Evolutionary conservation across 2,797 vertebrate species (phyloP).

Genomic region (Phoeniculus purpureus): DNA sequence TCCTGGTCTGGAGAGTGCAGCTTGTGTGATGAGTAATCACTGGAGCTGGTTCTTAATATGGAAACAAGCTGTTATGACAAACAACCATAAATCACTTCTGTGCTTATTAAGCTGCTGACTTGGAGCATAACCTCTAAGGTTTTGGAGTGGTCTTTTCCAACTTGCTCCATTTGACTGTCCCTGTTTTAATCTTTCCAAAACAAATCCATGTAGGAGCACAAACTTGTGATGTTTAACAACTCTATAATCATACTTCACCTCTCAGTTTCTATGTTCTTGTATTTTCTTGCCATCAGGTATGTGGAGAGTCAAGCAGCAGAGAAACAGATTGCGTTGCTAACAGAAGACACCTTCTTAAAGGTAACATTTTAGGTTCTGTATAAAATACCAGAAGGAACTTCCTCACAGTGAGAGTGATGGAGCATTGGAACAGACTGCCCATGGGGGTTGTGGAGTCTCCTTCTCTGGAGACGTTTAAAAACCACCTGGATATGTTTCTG

Average conservation of each 20-base stretch:
- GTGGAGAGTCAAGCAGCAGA: constrained; percentile 84
- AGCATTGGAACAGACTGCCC: too few species aligned
- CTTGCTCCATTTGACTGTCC: not conserved
- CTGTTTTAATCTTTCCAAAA: not conserved
- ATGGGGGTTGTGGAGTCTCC: too few species aligned
- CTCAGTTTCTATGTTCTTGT: not conserved
- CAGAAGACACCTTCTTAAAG: constrained; percentile 86
- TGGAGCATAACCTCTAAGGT: not conserved
- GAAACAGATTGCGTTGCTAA: constrained; percentile 85
- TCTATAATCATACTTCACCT: not conserved
- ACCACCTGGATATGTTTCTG: too few species aligned
- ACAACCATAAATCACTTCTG: not conserved
- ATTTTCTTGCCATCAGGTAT: constrained; percentile 78
- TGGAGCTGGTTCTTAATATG: not conserved
- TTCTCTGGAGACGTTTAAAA: too few species aligned
- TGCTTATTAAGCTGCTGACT: not conserved
- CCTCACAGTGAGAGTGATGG: too few species aligned
- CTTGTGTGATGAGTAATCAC: not conserved
- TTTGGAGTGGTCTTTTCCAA: not conserved
- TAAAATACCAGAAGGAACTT: too few species aligned
- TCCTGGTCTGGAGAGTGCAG: not conserved
- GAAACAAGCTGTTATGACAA: not conserved
- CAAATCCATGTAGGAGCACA: not conserved
- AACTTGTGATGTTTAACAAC: not conserved
- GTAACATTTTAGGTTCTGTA: constrained; percentile 69